Conservation (phyloP, 2,113 vertebrate genomes). For the Catagonus wagneri region DNA sequence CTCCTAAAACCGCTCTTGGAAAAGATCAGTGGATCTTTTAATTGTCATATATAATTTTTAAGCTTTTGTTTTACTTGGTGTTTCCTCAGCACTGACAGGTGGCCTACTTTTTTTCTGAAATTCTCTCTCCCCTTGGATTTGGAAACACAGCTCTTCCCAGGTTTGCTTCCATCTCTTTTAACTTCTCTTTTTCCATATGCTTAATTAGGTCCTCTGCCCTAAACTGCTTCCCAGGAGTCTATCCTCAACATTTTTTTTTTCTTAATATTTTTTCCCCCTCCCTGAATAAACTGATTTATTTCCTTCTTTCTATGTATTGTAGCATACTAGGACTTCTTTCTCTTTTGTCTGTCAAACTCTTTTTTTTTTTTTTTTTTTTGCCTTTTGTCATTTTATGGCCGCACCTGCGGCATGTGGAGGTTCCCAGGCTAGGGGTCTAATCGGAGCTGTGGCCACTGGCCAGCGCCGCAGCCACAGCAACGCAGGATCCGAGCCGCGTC, state of each 20-base stretch:
- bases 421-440: too few species aligned
- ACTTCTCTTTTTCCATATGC: background rate
- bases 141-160: background rate
- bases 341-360: background rate
- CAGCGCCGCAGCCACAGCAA: too few species aligned
- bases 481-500: too few species aligned
- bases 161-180: background rate
- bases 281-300: background rate
- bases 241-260: background rate
- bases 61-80: background rate
- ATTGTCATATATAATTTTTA: background rate
- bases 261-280: background rate
- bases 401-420: too few species aligned
- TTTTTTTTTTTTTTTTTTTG: too few species aligned
- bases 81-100: background rate
- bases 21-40: background rate
- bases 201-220: background rate
- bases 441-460: too few species aligned
- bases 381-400: too few species aligned
- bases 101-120: background rate
- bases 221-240: background rate
- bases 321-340: background rate
- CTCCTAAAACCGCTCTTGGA: background rate
- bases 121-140: background rate
- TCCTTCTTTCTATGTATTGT: constrained; percentile 6